Percentiles rank a stretch among this genome's conserved stretches.
phyloP scores from a whole-genome alignment of 2,888 invertebrate species.

The Zeuzera pyrina region DNA sequence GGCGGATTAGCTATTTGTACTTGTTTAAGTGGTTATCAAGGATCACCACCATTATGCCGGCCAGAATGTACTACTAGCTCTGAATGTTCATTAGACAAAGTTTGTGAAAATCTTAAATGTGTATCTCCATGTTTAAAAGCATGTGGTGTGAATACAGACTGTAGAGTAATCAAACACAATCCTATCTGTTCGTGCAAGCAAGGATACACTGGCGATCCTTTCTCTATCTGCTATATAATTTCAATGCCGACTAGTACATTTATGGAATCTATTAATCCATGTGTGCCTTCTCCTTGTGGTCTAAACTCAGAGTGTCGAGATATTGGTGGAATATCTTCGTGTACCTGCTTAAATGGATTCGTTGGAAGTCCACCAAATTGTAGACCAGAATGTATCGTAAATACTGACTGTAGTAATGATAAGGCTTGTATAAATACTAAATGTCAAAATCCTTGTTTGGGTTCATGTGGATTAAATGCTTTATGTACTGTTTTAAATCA shows the following conservation, averaged over 20 bases:
- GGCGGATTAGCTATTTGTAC: conserved; percentile 78
- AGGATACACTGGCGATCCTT: conserved; percentile 77
- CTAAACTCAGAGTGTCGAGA: conserved; percentile 77
- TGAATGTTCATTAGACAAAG: conserved; percentile 76
- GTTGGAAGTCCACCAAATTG: conserved; percentile 83
- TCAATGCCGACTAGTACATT: conserved; percentile 35
- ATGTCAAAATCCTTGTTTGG: conserved; percentile 84
- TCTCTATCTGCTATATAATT: conserved; percentile 59
- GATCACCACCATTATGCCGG: conserved; percentile 79
- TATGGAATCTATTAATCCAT: conserved; percentile 67
- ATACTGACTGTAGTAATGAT: conserved; percentile 80
- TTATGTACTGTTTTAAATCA: conserved; percentile 84
- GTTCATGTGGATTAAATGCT: conserved; percentile 82
- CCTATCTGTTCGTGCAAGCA: conserved; percentile 79
- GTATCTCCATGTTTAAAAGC: conserved; percentile 79
- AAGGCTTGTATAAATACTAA: conserved; percentile 84
- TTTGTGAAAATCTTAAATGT: conserved; percentile 81
- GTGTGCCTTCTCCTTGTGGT: conserved; percentile 85
- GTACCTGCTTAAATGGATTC: conserved; percentile 77
- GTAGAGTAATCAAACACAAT: conserved; percentile 80
- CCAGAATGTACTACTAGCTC: conserved; percentile 80
- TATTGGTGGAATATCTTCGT: conserved; percentile 71
- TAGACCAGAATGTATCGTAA: conserved; percentile 81
- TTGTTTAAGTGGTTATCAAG: conserved; percentile 78
- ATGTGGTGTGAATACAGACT: conserved; percentile 80